Evolutionary conservation across 64 coral and sea anemone species (phyloP).

Genomic region (Platygyra sinensis): DNA sequence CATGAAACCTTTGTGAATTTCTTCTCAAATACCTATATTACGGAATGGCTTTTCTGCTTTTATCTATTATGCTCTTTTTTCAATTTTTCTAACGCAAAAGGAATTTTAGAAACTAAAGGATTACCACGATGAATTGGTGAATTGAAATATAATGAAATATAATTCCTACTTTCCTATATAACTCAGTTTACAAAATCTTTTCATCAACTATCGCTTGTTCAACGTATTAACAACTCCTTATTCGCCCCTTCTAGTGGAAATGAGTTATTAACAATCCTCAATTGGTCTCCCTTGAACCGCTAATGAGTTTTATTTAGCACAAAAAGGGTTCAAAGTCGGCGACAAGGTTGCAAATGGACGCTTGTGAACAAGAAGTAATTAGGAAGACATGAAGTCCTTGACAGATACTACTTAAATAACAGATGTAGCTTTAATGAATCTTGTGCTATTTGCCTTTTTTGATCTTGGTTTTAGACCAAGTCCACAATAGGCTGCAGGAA

Average conservation of each 20-base stretch:
- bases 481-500: too few relatives aligned
- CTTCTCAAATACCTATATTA: too few relatives aligned
- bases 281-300: neutral
- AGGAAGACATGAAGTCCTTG: neutral
- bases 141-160: too few relatives aligned
- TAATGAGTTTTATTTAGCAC: neutral
- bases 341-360: neutral
- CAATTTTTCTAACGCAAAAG: too few relatives aligned
- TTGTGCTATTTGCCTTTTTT: neutral
- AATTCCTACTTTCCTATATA: too few relatives aligned
- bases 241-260: neutral
- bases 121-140: too few relatives aligned
- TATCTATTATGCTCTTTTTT: too few relatives aligned
- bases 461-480: neutral
- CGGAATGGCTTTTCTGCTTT: too few relatives aligned
- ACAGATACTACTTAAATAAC: neutral
- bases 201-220: neutral
- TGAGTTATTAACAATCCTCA: neutral
- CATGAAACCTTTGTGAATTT: too few relatives aligned
- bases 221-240: neutral
- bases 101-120: too few relatives aligned
- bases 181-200: too few relatives aligned
- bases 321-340: neutral
- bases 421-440: neutral
- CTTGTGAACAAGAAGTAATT: conserved; percentile 1